phyloP scores from a whole-genome alignment of 2,797 vertebrate genomes.

The Somateria mollissima region DNA sequence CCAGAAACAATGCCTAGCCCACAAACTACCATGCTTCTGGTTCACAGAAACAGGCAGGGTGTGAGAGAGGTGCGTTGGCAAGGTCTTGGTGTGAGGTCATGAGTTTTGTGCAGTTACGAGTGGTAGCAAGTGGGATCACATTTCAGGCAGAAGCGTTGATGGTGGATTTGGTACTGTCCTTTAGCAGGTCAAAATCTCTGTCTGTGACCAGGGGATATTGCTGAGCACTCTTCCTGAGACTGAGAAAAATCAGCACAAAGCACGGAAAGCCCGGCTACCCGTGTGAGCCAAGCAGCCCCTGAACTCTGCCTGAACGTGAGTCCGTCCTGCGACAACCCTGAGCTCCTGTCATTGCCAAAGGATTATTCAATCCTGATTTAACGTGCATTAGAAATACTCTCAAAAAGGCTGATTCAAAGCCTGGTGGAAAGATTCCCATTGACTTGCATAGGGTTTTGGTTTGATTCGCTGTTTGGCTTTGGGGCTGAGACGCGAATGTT shows the following conservation, averaged over 20 bases:
- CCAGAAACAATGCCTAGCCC: not conserved
- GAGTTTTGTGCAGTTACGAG: not conserved
- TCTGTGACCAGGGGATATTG: not conserved
- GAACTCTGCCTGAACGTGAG: not conserved
- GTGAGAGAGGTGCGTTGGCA: accelerated
- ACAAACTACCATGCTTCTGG: not conserved
- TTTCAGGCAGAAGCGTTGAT: not conserved
- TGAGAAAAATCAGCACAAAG: not conserved
- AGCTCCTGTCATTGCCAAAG: not conserved
- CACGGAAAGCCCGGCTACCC: accelerated
- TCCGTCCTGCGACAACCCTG: not conserved
- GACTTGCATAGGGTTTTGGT: not conserved
- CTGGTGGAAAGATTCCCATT: not conserved
- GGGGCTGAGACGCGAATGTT: conserved; percentile 15
- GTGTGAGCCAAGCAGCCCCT: not conserved
- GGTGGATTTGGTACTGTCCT: not conserved
- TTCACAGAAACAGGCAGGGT: accelerated
- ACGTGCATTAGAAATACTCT: not conserved
- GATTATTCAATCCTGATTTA: not conserved
- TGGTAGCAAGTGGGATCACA: accelerated
- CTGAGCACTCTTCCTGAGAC: too few relatives aligned
- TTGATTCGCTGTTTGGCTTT: not conserved
- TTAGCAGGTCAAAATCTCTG: not conserved
- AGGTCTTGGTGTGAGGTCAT: not conserved
- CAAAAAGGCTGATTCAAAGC: not conserved